Evolutionary conservation across 2,888 invertebrate genomes (phyloP), one percentile per base, ranked within the genome.

Genomic region (Antheraea assamensis): DNA sequence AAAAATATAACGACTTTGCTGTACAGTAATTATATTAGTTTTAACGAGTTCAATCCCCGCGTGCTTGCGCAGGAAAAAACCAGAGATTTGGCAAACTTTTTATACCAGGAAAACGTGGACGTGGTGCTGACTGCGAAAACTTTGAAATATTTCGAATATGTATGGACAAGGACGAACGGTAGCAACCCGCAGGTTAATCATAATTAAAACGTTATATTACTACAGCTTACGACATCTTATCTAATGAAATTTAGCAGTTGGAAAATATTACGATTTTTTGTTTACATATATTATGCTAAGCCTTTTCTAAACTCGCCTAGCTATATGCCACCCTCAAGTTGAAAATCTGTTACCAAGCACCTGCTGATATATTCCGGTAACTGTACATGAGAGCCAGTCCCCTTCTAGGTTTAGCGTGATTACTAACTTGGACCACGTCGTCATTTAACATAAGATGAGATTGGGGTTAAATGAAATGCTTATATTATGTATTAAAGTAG

Each of bases 111-210:
- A 82, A 93, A 93, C 75, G 93, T 94, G 70, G 92, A 94, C 77
- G 90, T 91, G 0, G 80, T 82, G 68, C 85, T 94, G 21, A 91
- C 90, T 17, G 83, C 83, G 72, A 93, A 91, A 86, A 91, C 95
- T 47, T 78, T 93, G 80, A 92, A 91, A 79, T 95, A 95, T 85
- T 94, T 95, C 74, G 94, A 95, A 81, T 95, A 95, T 79, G 91
- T 93, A 66, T 95, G 95, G 95, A 94, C 93, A 77, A 88, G 95
- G 79, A 95, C 95, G 2, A 92, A 92, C 73, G 95, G 95, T 15
- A 92, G 93, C 78, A 90, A 94, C 76, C 91, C 94, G 21, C 95
- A 95, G 85, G 93, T 92, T 76, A 78, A 85, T 85, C 35, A 49
- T 71, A 73, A 78, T 75, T 75, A 47, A 47, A 70, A 42, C 4